Percentiles rank a stretch among this genome's conserved stretches.
These are phyloP conservation scores for Muscicapa striata DNA, from an alignment of 2,797 vertebrate species.

Conservation along the genomic window DNA sequence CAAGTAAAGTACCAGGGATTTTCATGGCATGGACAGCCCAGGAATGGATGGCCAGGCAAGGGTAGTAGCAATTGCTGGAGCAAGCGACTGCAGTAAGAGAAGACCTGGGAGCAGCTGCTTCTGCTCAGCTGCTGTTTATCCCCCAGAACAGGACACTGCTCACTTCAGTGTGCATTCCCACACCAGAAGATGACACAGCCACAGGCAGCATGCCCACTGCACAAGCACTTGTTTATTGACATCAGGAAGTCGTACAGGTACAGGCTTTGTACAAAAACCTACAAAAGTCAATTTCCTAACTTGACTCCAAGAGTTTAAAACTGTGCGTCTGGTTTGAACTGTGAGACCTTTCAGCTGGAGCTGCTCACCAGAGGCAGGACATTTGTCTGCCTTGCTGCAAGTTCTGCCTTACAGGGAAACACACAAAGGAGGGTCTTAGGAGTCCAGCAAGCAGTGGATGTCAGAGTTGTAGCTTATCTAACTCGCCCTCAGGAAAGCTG, in stretches of 20 bases:
- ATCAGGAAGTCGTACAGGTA: slow-evolving; percentile 43
- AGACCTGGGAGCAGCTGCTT: background rate
- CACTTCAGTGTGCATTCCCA: background rate
- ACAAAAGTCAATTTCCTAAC: slow-evolving; percentile 13
- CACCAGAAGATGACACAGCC: background rate
- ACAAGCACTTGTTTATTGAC: slow-evolving; percentile 72
- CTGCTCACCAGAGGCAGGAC: background rate
- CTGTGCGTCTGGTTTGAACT: slow-evolving; percentile 22
- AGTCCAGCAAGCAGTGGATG: slow-evolving; percentile 29
- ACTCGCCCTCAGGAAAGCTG: background rate
- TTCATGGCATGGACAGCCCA: background rate
- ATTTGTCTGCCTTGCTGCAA: background rate
- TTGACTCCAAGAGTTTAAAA: slow-evolving; percentile 40
- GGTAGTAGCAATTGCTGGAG: background rate
- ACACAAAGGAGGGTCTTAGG: background rate
- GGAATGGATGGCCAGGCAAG: background rate
- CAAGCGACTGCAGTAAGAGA: background rate
- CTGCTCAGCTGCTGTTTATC: background rate
- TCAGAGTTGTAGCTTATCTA: background rate
- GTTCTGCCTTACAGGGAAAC: background rate
- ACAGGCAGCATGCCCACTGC: background rate
- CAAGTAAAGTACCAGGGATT: background rate
- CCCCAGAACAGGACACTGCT: background rate
- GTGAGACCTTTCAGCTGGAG: slow-evolving; percentile 38
- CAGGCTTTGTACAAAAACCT: slow-evolving; percentile 67